phyloP scores from a whole-genome alignment of 1,140 invertebrate species.

The Helicoverpa armigera region DNA sequence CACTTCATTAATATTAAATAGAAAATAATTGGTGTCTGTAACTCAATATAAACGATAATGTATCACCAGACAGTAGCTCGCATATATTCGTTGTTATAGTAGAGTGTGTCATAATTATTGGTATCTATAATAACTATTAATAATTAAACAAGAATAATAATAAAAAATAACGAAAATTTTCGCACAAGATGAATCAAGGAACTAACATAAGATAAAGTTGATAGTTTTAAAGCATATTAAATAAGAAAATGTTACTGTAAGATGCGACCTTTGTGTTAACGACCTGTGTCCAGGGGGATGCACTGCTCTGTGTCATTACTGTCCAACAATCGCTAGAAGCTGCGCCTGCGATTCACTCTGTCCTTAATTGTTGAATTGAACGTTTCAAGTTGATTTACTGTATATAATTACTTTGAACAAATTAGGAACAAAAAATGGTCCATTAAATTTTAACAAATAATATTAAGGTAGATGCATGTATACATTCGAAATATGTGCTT shows the following conservation, averaged over 20 bases:
- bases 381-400: conserved; percentile 55
- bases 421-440: conserved; percentile 78
- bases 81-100: conserved; percentile 71
- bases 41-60: conserved; percentile 53
- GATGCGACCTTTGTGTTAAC: conserved; percentile 36
- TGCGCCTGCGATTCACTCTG: conserved; percentile 6
- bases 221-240: conserved; percentile 72
- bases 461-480: conserved; percentile 76
- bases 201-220: conserved; percentile 80
- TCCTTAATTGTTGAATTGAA: conserved; percentile 44
- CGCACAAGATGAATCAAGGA: conserved; percentile 84
- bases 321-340: conserved; percentile 19
- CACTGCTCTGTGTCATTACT: conserved; percentile 9
- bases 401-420: conserved; percentile 71
- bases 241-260: conserved; percentile 43
- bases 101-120: conserved; percentile 75
- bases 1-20: conserved; percentile 56
- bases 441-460: conserved; percentile 82
- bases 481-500: conserved; percentile 73
- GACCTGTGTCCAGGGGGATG: conserved; percentile 32
- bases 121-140: conserved; percentile 72
- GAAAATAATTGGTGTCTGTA: conserved; percentile 84
- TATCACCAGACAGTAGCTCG: conserved; percentile 45
- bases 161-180: conserved; percentile 77
- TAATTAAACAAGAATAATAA: conserved; percentile 69